phyloP scores from a whole-genome alignment of 30 jellyfish, hydroid and myxozoan species.

The Chrysaora quinquecirrha region DNA sequence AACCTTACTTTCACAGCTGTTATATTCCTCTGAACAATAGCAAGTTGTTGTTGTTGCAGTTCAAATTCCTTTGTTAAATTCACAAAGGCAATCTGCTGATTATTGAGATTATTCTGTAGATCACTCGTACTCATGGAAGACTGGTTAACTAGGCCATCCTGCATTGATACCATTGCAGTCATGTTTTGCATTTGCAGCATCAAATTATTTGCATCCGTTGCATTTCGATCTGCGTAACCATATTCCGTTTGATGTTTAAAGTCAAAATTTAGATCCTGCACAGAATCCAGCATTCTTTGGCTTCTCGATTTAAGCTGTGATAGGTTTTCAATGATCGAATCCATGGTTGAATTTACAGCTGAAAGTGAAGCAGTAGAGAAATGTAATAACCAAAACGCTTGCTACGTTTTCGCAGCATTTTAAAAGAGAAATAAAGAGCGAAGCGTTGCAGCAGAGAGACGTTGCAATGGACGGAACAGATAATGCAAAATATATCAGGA shows the following conservation, averaged over 20 bases:
- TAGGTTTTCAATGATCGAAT: slow-evolving; percentile 4
- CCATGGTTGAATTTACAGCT: slow-evolving; percentile 43
- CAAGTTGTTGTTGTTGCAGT: not conserved
- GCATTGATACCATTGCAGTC: not conserved
- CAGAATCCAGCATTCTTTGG: slow-evolving; percentile 7
- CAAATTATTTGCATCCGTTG: slow-evolving; percentile 34
- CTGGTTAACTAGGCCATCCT: slow-evolving; percentile 11
- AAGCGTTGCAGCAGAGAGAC: too few relatives aligned
- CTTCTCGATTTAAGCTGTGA: not conserved
- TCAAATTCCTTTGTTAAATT: not conserved
- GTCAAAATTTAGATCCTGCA: slow-evolving; percentile 27
- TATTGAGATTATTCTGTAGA: not conserved
- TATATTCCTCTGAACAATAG: not conserved
- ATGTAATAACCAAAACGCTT: too few relatives aligned
- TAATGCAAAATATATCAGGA: too few relatives aligned
- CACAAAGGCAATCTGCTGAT: not conserved
- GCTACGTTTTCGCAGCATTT: too few relatives aligned
- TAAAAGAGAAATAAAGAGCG: too few relatives aligned
- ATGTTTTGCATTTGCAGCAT: slow-evolving; percentile 18
- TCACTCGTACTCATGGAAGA: not conserved
- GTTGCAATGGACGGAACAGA: too few relatives aligned
- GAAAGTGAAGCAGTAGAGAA: not conserved
- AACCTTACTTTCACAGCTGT: not conserved
- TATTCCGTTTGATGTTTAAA: slow-evolving; percentile 28
- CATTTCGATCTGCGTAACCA: slow-evolving; percentile 31